Evolutionary conservation across 2,797 vertebrate species (phyloP), one percentile per base, ranked within the genome.

Genomic region (Euthynnus affinis): DNA sequence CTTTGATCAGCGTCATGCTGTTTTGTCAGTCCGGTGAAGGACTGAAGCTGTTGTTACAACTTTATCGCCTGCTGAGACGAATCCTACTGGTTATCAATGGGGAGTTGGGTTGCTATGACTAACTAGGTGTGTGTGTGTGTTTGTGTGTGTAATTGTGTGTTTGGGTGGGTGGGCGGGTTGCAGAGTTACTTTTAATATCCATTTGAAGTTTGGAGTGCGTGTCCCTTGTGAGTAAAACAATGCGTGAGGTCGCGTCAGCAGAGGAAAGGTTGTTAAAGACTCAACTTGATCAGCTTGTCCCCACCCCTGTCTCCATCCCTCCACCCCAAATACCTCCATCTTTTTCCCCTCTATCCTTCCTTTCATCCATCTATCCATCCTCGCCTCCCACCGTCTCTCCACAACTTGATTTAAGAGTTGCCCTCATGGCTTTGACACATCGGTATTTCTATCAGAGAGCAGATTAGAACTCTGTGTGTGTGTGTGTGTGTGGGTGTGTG

Each of bases 381-480:
- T 81, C 74, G 68, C 48, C 13, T 52, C 78, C 78, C 74, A 84
- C 80, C 70, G 44, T 81, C 81, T 87, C 74, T 74, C 42, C 44
- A 68, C 74, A 69, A 90, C 93, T 94, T 98, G 97, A 99, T 99
- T 97, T 98, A 98, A 96, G 96, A 97, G 96, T 96, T 97, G 93
- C 92, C 96, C 95, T 96, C 93, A 91, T 95, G 91, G 94, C 95
- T 97, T 94, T 98, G 98, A 98, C 97, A 98, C 96, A 96, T 97
- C 95, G 92, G 96, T 97, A 97, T 99, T 98, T 98, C 96, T 97
- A 96, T 97, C 96, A 96, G 94, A 96, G 94, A 94, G 81, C 95
- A 96, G 96, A 97, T 97, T 98, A 97, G 95, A 97, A 96, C 91
- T 49, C 94, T 66, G 65, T 20, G 46, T 20, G 46, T 96, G 92